Evolutionary conservation across 1,140 invertebrate species (phyloP).

Genomic region (Nixonia krombeini): DNA sequence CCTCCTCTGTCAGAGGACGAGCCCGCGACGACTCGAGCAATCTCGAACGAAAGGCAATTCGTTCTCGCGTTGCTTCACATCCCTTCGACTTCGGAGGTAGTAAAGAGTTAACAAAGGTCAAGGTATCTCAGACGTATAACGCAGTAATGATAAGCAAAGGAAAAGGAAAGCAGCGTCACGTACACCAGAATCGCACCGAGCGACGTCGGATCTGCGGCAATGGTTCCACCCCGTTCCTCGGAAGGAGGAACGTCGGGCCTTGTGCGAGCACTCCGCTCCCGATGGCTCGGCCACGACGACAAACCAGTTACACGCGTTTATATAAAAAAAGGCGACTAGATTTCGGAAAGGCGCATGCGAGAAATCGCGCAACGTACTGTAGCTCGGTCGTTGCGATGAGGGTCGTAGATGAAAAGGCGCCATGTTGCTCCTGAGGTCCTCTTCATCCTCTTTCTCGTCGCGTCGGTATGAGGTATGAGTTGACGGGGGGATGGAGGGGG

Average conservation of each 20-base stretch:
- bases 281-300: too few relatives aligned
- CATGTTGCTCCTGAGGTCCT: not conserved
- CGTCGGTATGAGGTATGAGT: conserved; percentile 1
- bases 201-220: too few relatives aligned
- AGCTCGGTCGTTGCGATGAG: too few relatives aligned
- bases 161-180: too few relatives aligned
- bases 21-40: too few relatives aligned
- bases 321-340: not conserved
- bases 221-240: not conserved
- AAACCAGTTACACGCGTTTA: not conserved
- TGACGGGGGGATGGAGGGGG: not conserved
- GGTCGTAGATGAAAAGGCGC: not conserved
- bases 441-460: not conserved
- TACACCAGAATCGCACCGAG: too few relatives aligned
- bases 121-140: not conserved
- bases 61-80: not conserved
- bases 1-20: too few relatives aligned
- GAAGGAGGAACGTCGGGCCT: not conserved
- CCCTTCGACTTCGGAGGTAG: not conserved
- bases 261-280: not conserved
- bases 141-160: not conserved
- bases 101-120: not conserved
- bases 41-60: too few relatives aligned
- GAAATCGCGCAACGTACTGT: not conserved
- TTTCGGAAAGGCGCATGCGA: not conserved